These are phyloP conservation scores for Amia ocellicauda DNA, from an alignment of 2,113 vertebrate species.

Conservation along the genomic window DNA sequence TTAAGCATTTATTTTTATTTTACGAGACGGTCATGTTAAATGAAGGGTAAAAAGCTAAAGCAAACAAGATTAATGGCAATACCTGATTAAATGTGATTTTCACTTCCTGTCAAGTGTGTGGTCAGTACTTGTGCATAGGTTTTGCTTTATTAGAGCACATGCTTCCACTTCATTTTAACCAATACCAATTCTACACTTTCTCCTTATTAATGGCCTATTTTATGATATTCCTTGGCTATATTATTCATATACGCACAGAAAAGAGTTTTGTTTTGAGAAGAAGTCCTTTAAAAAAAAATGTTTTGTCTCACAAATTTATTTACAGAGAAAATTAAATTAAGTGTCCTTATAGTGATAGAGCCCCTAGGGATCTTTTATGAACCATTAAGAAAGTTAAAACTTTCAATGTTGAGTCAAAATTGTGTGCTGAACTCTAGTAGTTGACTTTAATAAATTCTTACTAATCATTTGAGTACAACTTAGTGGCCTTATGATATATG, in stretches of 20 bases:
- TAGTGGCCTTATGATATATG: too few relatives aligned
- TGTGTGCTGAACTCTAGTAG: constrained; percentile 58
- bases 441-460: too few relatives aligned
- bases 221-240: neutral
- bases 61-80: constrained; percentile 70
- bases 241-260: constrained; percentile 1
- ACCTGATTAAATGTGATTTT: constrained; percentile 67
- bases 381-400: constrained; percentile 60
- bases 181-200: neutral
- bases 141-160: constrained; percentile 60
- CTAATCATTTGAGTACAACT: too few relatives aligned
- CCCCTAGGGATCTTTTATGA: constrained; percentile 51
- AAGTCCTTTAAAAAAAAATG: neutral
- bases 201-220: neutral
- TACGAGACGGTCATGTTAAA: constrained; percentile 54
- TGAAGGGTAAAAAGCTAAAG: constrained; percentile 54
- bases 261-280: neutral
- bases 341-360: constrained; percentile 55
- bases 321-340: constrained; percentile 42
- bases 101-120: constrained; percentile 70
- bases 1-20: constrained; percentile 70
- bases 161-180: constrained; percentile 38
- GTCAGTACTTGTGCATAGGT: constrained; percentile 56
- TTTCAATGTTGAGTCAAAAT: constrained; percentile 44
- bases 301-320: constrained; percentile 31